Evolutionary conservation across 2,113 vertebrate genomes (phyloP), one percentile per base, ranked within the genome.

Genomic region (Paracanthobrama guichenoti): DNA sequence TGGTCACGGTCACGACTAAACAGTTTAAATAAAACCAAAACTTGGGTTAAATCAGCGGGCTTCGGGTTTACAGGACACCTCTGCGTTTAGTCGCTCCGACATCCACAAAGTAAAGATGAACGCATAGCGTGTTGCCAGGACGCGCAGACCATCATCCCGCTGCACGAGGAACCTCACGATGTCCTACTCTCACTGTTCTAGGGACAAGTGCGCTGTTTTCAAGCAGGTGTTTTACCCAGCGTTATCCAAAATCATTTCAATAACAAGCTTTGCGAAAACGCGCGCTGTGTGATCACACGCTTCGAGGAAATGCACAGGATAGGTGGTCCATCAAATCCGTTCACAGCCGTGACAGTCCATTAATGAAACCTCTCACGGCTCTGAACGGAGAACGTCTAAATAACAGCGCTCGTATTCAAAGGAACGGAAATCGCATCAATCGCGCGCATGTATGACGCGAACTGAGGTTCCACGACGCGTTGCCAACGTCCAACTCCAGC

Each of bases 1-100:
- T 94, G 67, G 85, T 90, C 83, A 62, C 83, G 64, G 85, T 91
- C 82, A 59, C 83, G 64, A 67, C 71, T 14, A 79, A 74, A 24
- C 2, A 5, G 35, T 66, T 59, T 9, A 10, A 64, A 3, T 71
- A 4, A 28, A 59, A 28, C 53, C n/a, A 14, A 48, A 88, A 86
- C 82, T 88, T 86, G 53, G 18, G 48, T 22, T 18, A 7, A 84
- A 77, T 66, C 31, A 59, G 24, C 12, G 55, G 12, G 24, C 35
- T 79, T 55, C 77, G 28, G 74, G 26, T 22, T 50, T 18, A 60
- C 57, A 62, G 39, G 20, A 46, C 22, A 12, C 16, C 42, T 69
- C 22, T 46, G 76, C 10, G 76, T 81, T 75, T 62, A 66, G 78
- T 31, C 50, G 42, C 71, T 64, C 42, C 24, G 73, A 78, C 24